A percentile compares a stretch with the other conserved stretches of the same genome.
Evolutionary conservation across 2,888 invertebrate species (phyloP).

Genomic region (Caenorhabditis sp.): DNA sequence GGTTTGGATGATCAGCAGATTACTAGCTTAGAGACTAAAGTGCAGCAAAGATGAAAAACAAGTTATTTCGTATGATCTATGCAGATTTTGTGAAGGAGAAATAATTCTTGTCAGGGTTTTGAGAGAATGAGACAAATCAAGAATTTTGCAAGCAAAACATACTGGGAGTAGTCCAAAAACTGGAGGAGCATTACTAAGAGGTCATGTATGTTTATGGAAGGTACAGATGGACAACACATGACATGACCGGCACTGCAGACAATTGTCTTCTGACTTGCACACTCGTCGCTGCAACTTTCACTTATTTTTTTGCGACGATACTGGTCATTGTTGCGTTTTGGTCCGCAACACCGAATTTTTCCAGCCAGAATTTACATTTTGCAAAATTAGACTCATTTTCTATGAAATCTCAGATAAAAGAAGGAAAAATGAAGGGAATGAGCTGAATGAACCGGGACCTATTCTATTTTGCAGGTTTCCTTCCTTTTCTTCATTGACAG

Average conservation of each 20-base stretch:
- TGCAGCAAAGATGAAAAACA: not conserved
- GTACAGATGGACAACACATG: conserved; percentile 47
- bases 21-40: not conserved
- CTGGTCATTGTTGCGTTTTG: not conserved
- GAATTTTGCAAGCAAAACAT: too few species aligned
- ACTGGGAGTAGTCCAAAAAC: conserved; percentile 9
- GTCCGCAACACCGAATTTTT: too few species aligned
- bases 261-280: not conserved
- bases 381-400: too few species aligned
- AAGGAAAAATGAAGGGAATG: not conserved
- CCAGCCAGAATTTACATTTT: too few species aligned
- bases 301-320: conserved; percentile 3
- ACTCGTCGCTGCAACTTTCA: too few species aligned
- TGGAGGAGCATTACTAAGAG: conserved; percentile 7
- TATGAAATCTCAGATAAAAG: not conserved
- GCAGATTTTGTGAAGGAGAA: too few species aligned
- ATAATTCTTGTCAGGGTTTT: too few species aligned
- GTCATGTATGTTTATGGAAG: conserved; percentile 43
- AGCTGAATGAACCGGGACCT: not conserved
- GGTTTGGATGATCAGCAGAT: too few species aligned
- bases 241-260: conserved; percentile 2
- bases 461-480: not conserved
- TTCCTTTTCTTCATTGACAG: not conserved
- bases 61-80: not conserved
- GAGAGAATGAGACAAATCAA: too few species aligned